Conservation (phyloP, 2,888 invertebrate species). For the Tiphia femorata region DNA sequence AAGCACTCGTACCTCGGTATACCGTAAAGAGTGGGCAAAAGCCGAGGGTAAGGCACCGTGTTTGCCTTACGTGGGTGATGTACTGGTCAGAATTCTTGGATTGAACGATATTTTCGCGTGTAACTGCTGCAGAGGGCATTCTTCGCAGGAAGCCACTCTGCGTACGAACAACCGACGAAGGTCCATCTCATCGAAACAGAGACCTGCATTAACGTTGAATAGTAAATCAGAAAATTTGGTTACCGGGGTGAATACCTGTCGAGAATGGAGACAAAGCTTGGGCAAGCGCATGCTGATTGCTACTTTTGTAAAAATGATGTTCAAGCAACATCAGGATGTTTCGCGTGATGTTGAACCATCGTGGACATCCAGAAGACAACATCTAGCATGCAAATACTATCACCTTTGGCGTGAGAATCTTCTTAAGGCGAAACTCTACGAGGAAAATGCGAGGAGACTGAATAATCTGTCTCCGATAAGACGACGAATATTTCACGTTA, state of each 20-base stretch:
- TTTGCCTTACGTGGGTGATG: slow-evolving; percentile 70
- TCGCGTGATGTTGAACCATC: neutral
- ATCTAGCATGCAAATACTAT: slow-evolving; percentile 42
- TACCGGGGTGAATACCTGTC: too few species aligned
- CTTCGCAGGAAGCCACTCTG: too few species aligned
- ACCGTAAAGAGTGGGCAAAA: slow-evolving; percentile 67
- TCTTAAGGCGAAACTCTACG: slow-evolving; percentile 28
- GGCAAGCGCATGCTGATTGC: slow-evolving; percentile 22
- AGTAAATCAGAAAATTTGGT: neutral
- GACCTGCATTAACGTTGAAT: neutral
- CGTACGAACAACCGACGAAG: too few species aligned
- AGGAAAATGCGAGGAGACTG: slow-evolving; percentile 25
- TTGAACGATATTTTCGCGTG: slow-evolving; percentile 7
- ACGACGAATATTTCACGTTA: slow-evolving; percentile 59
- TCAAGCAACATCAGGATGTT: slow-evolving; percentile 3
- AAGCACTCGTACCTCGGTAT: slow-evolving; percentile 66
- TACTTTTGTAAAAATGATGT: slow-evolving; percentile 17
- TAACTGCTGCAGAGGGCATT: neutral
- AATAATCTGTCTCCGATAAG: slow-evolving; percentile 54
- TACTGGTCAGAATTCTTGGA: slow-evolving; percentile 66
- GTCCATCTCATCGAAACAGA: too few species aligned
- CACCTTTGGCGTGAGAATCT: slow-evolving; percentile 45
- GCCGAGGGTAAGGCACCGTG: slow-evolving; percentile 65
- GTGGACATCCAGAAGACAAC: slow-evolving; percentile 33
- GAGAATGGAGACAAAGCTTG: slow-evolving; percentile 3